Evolutionary conservation across 2,113 vertebrate species (phyloP), one percentile per base, ranked within the genome.

Genomic region (Struthio camelus): DNA sequence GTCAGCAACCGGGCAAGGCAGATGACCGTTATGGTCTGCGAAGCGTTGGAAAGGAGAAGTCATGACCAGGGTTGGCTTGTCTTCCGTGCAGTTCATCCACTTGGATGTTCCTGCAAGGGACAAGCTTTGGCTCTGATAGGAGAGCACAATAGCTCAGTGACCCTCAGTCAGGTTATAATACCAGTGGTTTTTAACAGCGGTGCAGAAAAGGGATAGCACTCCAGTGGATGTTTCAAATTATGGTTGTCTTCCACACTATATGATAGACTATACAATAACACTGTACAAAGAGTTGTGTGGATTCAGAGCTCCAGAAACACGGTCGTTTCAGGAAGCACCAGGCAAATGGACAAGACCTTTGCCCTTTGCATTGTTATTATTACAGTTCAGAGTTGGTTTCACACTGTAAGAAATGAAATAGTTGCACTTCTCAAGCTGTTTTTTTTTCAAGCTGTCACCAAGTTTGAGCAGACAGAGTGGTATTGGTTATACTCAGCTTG

Each of bases 131-230:
- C 36, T 85, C 10, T 53, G 38, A 1, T 6, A n/a, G 15, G 28
- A 40, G 30, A 71, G 17, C 24, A 56, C 24, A 48, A 46, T n/a
- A 4, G 1, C 46, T 67, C 0, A 76, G 75, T 66, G 28, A 34
- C 38, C 32, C 66, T 36, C 25, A 54, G 48, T 15, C 75, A 9
- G 5, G 4, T 73, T 78, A n/a, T 15, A 67, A 76, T 62, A 50
- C 16, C 42, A 4, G 0, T 40, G 15, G 0, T 6, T 50, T 78
- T 78, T 62, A 8, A 50, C 1, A 1, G 7, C 20, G 2, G 0
- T 40, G 46, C 58, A 75, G 59, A 59, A 71, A 59, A 42, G 10
- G 11, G 19, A 18, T 64, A 67, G 30, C 7, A 66, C 34, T 76
- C 71, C 10, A 28, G 46, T 46, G 17, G 2, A 6, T 40, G 48